Conservation (phyloP, 2,888 invertebrate genomes). For the Ochropleura leucogaster region DNA sequence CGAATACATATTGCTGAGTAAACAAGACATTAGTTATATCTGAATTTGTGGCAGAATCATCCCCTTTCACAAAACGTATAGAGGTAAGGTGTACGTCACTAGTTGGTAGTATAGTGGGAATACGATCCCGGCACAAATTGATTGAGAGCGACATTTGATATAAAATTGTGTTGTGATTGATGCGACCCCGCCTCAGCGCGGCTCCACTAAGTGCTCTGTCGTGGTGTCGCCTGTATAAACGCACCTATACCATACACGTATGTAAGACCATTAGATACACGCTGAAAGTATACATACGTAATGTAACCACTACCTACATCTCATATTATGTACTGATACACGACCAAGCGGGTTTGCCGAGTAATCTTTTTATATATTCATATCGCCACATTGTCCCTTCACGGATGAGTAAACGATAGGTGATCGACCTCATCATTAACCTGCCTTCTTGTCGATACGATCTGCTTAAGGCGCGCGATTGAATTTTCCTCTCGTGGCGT, state of each 20-base stretch:
- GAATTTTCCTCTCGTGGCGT: slow-evolving; percentile 58
- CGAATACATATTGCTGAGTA: slow-evolving; percentile 48
- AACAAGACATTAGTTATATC: slow-evolving; percentile 64
- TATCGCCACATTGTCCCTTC: slow-evolving; percentile 58
- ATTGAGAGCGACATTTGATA: slow-evolving; percentile 91
- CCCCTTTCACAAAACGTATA: slow-evolving; percentile 62
- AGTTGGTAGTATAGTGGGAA: slow-evolving; percentile 80
- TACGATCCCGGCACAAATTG: slow-evolving; percentile 89
- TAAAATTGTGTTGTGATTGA: slow-evolving; percentile 91
- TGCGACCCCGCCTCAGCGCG: slow-evolving; percentile 86
- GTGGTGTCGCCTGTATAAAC: slow-evolving; percentile 80
- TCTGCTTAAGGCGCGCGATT: slow-evolving; percentile 53
- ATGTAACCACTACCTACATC: slow-evolving; percentile 51
- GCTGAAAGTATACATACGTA: slow-evolving; percentile 58
- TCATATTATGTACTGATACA: slow-evolving; percentile 40
- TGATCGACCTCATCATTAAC: slow-evolving; percentile 66
- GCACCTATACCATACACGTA: slow-evolving; percentile 66
- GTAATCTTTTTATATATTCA: slow-evolving; percentile 59
- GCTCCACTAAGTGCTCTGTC: slow-evolving; percentile 89
- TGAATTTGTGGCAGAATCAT: slow-evolving; percentile 61
- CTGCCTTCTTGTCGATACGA: slow-evolving; percentile 60
- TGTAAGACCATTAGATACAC: slow-evolving; percentile 72
- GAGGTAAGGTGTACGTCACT: slow-evolving; percentile 75
- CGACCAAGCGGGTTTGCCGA: slow-evolving; percentile 40
- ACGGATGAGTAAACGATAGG: slow-evolving; percentile 61